Evolutionary conservation across 2,113 vertebrate genomes (phyloP).

Genomic region (Sclerurus mexicanus): DNA sequence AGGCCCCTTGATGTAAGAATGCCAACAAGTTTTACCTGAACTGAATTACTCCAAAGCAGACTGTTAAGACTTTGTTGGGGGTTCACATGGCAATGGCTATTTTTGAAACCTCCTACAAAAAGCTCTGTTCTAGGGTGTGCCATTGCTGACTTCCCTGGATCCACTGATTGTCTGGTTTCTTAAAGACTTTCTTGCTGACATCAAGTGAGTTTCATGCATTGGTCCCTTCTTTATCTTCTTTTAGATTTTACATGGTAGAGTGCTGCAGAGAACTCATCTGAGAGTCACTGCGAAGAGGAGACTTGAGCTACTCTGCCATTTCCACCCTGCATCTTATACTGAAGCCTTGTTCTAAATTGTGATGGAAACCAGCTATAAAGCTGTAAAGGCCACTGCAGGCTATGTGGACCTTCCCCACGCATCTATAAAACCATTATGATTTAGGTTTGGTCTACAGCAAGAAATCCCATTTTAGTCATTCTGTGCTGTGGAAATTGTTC

Average conservation of each 20-base stretch:
- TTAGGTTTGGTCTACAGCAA: neutral
- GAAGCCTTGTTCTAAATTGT: neutral
- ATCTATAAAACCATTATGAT: neutral
- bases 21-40: neutral
- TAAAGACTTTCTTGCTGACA: neutral
- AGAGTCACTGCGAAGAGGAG: neutral
- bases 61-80: neutral
- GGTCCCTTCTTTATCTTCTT: neutral
- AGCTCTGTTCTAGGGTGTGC: neutral
- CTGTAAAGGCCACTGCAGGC: neutral
- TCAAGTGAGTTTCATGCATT: neutral
- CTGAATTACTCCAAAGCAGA: neutral
- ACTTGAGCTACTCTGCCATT: neutral
- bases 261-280: neutral
- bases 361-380: neutral
- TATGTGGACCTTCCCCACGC: neutral
- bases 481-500: neutral
- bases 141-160: neutral
- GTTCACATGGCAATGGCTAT: neutral
- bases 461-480: neutral
- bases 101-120: neutral
- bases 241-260: neutral
- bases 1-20: neutral
- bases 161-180: neutral
- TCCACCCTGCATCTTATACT: neutral